phyloP scores from a whole-genome alignment of 2,113 vertebrate species.

The Pluvianellus socialis region DNA sequence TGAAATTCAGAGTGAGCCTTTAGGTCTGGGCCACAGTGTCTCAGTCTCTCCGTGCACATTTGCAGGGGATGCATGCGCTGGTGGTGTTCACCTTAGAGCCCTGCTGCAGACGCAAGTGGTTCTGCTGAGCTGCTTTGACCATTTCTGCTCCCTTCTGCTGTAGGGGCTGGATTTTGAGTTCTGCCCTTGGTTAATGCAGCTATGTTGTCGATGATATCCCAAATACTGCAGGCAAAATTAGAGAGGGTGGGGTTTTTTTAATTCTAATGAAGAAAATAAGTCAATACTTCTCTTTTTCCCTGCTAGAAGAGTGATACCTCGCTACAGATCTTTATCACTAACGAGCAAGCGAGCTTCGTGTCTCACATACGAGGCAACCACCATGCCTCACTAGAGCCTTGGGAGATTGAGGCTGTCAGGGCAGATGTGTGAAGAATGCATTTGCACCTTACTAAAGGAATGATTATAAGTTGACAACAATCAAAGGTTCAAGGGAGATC shows the following conservation, averaged over 20 bases:
- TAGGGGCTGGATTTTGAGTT: neutral
- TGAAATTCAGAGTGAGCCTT: neutral
- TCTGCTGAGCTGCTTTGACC: neutral
- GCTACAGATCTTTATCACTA: neutral
- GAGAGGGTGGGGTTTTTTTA: neutral
- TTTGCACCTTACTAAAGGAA: neutral
- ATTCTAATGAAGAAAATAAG: neutral
- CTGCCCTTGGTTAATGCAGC: neutral
- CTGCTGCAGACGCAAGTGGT: neutral
- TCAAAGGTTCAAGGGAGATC: neutral
- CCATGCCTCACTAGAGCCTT: neutral
- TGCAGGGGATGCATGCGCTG: neutral
- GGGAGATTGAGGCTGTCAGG: neutral
- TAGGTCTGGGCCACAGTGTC: neutral
- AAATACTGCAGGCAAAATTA: neutral
- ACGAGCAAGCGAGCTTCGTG: neutral
- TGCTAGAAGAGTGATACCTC: neutral
- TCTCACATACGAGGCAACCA: neutral
- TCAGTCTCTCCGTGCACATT: neutral
- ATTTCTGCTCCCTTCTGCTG: neutral
- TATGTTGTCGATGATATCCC: neutral
- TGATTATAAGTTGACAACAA: neutral
- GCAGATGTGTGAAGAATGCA: neutral
- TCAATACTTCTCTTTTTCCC: neutral
- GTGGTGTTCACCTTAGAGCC: neutral